Percentiles rank a stretch among this genome's conserved stretches.
Conservation (phyloP, 2,888 invertebrate species). For the Scaptomyza caliginosa region DNA sequence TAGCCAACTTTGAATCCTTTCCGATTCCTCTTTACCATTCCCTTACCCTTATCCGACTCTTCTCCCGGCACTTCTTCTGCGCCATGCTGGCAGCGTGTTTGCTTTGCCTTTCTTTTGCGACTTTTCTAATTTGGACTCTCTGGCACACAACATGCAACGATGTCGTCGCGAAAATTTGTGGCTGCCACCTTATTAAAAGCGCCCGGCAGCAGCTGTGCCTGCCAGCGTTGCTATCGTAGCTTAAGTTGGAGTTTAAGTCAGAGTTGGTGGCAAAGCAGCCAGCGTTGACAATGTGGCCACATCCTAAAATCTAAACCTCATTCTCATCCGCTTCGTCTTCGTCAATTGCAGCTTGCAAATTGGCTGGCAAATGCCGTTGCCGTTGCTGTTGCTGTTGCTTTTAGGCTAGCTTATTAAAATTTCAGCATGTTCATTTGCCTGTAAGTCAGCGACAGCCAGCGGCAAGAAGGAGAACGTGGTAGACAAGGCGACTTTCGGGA, state of each 20-base stretch:
- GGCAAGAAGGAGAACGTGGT: background rate
- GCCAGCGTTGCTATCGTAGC: background rate
- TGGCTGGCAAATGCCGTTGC: conserved; percentile 76
- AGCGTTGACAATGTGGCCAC: conserved; percentile 51
- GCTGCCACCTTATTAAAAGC: conserved; percentile 77
- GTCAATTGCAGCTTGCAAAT: conserved; percentile 71
- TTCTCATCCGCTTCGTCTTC: conserved; percentile 45
- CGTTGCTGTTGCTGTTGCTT: conserved; percentile 71
- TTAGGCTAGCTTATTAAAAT: conserved; percentile 79
- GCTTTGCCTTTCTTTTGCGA: conserved; percentile 75
- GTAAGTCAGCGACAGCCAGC: conserved; percentile 35
- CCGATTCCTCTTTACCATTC: background rate
- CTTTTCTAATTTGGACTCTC: conserved; percentile 78
- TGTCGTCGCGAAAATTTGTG: conserved; percentile 73
- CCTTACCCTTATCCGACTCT: background rate
- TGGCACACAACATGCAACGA: conserved; percentile 74
- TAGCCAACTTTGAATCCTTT: background rate
- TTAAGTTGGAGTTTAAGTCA: no score
- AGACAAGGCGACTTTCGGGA: conserved; percentile 49
- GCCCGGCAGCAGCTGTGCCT: conserved; percentile 67
- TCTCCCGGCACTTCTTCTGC: conserved; percentile 27
- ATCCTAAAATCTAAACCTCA: conserved; percentile 34
- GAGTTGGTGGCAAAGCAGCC: conserved; percentile 13
- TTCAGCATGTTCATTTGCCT: conserved; percentile 77
- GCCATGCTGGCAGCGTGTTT: conserved; percentile 33